A percentile compares a stretch with the other conserved stretches of the same genome.
These are phyloP conservation scores for Zygogramma bicolorata DNA, from an alignment of 2,888 invertebrate species.

Conservation along the genomic window DNA sequence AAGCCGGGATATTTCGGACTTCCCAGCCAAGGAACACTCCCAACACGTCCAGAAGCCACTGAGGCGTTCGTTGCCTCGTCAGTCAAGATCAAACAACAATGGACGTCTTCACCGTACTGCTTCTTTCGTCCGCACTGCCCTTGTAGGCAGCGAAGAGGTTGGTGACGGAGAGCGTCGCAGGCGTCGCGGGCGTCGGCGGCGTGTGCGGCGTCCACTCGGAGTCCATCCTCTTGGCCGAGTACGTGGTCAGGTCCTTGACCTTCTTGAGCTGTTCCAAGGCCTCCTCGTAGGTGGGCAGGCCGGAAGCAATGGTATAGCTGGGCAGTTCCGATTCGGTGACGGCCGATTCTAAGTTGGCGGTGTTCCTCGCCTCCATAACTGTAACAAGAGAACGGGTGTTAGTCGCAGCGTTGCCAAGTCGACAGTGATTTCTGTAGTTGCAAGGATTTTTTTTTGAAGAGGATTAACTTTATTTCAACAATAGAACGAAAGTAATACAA, in stretches of 20 bases:
- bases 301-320: constrained; percentile 75
- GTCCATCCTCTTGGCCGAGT: constrained; percentile 38
- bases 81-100: constrained; percentile 1
- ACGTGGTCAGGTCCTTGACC: constrained; percentile 55
- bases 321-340: constrained; percentile 69
- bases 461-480: no score
- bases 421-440: neutral
- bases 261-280: constrained; percentile 72
- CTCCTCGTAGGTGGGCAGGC: constrained; percentile 74
- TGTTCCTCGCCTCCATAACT: constrained; percentile 65
- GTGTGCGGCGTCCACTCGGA: constrained; percentile 55
- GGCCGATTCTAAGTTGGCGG: constrained; percentile 61
- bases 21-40: neutral
- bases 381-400: constrained; percentile 55
- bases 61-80: neutral
- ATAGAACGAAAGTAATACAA: no score
- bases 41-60: neutral
- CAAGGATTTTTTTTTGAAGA: neutral
- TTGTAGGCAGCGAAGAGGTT: constrained; percentile 59
- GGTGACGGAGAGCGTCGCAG: constrained; percentile 58
- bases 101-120: constrained; percentile 26
- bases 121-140: neutral
- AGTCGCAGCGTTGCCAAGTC: neutral
- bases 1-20: no score
- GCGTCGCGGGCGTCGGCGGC: constrained; percentile 54